Evolutionary conservation across 2,797 vertebrate species (phyloP).

Genomic region (Mormyrops attenuatus): DNA sequence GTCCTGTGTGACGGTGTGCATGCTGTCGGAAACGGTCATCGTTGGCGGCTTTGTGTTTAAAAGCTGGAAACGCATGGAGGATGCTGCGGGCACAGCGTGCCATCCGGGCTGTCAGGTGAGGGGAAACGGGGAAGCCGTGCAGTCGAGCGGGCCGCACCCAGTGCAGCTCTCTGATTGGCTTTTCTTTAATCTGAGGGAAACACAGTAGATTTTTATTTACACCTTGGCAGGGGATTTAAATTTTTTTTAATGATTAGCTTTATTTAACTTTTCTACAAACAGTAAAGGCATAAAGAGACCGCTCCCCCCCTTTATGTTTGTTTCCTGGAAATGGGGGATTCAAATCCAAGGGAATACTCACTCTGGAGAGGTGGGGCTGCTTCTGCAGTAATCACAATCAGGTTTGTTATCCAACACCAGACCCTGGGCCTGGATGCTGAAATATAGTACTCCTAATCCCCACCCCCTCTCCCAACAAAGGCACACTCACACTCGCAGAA

Average conservation of each 20-base stretch:
- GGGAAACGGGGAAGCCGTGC: neutral
- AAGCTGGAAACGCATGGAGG: conserved; percentile 36
- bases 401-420: conserved; percentile 1
- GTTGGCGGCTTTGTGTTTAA: conserved; percentile 52
- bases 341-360: neutral
- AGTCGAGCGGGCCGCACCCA: neutral
- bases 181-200: neutral
- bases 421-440: neutral
- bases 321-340: neutral
- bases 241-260: neutral
- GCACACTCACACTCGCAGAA: neutral
- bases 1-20: neutral
- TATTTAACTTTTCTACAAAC: neutral
- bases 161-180: neutral
- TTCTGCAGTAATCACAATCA: neutral
- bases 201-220: neutral
- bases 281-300: neutral
- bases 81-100: conserved; percentile 31
- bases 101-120: neutral
- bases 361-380: neutral
- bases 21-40: conserved; percentile 41
- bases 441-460: neutral
- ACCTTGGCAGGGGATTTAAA: neutral
- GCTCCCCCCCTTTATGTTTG: neutral
- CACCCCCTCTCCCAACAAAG: neutral